These are phyloP conservation scores for Scophthalmus maximus DNA, from an alignment of 2,113 vertebrate species.

Conservation along the genomic window DNA sequence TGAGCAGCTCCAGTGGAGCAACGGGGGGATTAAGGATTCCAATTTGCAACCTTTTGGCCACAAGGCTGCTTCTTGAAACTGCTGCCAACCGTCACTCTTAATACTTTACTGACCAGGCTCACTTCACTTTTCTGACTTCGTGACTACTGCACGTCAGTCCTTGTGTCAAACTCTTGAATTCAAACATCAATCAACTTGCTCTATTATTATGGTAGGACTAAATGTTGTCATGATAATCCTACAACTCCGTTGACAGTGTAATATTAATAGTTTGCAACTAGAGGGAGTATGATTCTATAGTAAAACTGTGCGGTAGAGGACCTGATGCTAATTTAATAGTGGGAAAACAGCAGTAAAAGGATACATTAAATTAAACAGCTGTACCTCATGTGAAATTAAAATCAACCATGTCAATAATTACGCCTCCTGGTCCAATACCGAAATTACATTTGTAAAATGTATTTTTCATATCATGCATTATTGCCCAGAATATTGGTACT, in stretches of 20 bases:
- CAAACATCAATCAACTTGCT: too few relatives aligned
- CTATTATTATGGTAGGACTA: too few relatives aligned
- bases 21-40: conserved; percentile 50
- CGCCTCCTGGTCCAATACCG: too few relatives aligned
- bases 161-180: too few relatives aligned
- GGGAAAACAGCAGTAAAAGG: background rate
- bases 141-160: too few relatives aligned
- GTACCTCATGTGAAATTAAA: too few relatives aligned
- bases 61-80: conserved; percentile 36
- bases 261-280: background rate
- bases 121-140: too few relatives aligned
- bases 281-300: background rate
- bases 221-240: too few relatives aligned
- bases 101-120: conserved; percentile 23
- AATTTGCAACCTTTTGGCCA: conserved; percentile 57
- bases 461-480: too few relatives aligned
- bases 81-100: conserved; percentile 22
- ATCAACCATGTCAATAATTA: too few relatives aligned
- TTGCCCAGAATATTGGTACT: too few relatives aligned
- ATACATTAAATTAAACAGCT: background rate
- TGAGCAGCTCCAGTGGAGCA: conserved; percentile 54
- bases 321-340: background rate
- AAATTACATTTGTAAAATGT: too few relatives aligned
- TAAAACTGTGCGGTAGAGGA: background rate
- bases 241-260: background rate